phyloP scores from a whole-genome alignment of 2,113 vertebrate genomes.

The Laticauda laticaudata region DNA sequence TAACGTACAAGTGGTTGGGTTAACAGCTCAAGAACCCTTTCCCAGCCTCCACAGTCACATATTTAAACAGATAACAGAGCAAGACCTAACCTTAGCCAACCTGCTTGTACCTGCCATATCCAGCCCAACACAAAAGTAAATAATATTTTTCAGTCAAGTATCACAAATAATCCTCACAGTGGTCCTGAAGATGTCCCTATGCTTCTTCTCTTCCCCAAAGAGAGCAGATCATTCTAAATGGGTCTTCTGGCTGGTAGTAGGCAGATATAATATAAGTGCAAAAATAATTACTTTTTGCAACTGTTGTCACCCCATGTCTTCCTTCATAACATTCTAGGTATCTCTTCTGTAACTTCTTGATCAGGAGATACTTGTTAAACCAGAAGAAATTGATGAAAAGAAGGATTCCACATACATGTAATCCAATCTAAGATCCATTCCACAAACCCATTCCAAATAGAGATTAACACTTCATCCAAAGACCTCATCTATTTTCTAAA shows the following conservation, averaged over 20 bases:
- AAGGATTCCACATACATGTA: background rate
- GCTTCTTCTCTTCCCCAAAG: background rate
- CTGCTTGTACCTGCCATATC: background rate
- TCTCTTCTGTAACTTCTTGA: background rate
- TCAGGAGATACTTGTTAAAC: background rate
- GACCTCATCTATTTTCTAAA: background rate
- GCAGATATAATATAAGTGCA: background rate
- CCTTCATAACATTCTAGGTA: background rate
- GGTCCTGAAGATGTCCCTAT: background rate
- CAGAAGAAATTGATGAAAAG: background rate
- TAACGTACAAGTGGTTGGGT: background rate
- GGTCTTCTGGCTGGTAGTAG: background rate
- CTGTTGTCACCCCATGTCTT: background rate
- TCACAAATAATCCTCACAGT: background rate
- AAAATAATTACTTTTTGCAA: background rate
- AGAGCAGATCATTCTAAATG: background rate
- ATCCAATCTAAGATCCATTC: background rate
- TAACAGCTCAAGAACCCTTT: background rate
- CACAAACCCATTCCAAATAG: background rate
- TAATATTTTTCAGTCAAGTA: background rate
- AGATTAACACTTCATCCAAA: background rate
- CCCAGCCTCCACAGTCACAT: background rate
- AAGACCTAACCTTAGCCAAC: background rate
- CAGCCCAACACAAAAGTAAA: background rate
- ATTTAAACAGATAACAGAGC: background rate